A percentile compares a stretch with the other conserved stretches of the same genome.
Evolutionary conservation across 2,888 invertebrate species (phyloP).

Genomic region (Dynastes grantii): DNA sequence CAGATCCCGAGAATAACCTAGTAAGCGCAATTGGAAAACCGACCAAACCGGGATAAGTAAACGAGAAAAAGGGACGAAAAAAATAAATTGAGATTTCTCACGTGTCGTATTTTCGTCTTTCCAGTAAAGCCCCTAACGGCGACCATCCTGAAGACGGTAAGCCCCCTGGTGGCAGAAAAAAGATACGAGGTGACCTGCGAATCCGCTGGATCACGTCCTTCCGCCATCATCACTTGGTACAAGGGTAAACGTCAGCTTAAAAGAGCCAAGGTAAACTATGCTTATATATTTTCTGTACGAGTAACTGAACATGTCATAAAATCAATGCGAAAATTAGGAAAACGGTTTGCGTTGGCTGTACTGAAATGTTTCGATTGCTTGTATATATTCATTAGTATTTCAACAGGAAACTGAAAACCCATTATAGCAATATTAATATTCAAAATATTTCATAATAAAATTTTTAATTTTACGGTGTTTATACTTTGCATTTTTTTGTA

Average conservation of each 20-base stretch:
- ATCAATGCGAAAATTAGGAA: neutral
- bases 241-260: conserved; percentile 88
- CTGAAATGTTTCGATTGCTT: conserved; percentile 21
- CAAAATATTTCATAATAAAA: neutral
- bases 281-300: conserved; percentile 5
- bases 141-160: conserved; percentile 80
- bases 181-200: conserved; percentile 88
- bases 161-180: conserved; percentile 85
- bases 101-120: conserved; percentile 57
- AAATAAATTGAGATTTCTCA: conserved; percentile 50
- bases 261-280: conserved; percentile 79
- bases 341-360: neutral
- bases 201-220: conserved; percentile 88
- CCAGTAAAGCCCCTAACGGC: conserved; percentile 89
- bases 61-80: conserved; percentile 23
- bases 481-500: too few species aligned
- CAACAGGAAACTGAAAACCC: neutral
- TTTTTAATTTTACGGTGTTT: neutral
- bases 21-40: conserved; percentile 35
- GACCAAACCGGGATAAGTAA: conserved; percentile 15
- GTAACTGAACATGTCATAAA: conserved; percentile 12
- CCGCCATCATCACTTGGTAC: conserved; percentile 91
- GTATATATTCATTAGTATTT: neutral
- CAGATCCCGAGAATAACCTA: conserved; percentile 1
- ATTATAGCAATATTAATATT: neutral